Base-by-base conservation (phyloP, 1,140 invertebrate species). In the Phocides pigmalion region DNA sequence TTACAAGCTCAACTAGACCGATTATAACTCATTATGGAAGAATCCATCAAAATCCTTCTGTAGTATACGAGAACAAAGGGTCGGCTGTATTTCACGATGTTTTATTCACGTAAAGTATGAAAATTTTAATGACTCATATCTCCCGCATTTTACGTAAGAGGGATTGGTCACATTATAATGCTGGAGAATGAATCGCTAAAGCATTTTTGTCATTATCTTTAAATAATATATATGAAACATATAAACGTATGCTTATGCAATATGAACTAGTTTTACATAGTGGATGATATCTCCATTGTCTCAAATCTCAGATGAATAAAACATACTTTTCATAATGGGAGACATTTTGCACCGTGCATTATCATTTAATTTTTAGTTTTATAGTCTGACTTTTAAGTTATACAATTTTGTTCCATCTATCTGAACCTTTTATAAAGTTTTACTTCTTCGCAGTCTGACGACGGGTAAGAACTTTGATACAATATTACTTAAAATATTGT, bases 111-210 rank as follows among this genome's bases (percentile, higher is more conserved):
- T 35, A 39, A 39, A 37, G 50, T 39, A 39, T 53, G 35, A 37
- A 53, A 37, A 11, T 53, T 54, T 54, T 54, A 54, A 41, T 41
- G 51, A 54, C 51, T 54, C 51, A 19, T 35, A 54, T 54, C 37
- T 35, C 17, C 12, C 25, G 11, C 25, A 12, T 15, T 49, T 25
- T 54, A 39, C 14, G 16, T 37, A 39, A 37, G 37, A 20, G 35
- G 17, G 17, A 54, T 54, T 37, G 35, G 17, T 22, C 35, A 41
- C 51, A 14, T 54, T 41, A 53, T 53, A 11, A 41, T 54, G 8
- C 17, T 6, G 51, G 19, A 4, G 4, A 53, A 39, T 53, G 25
- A 49, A 39, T 53, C 50, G 16, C 11, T 37, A 53, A 19, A 20
- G 11, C 16, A 37, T 22, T 41, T 41, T 41, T 50, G 20, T 50